phyloP scores from a whole-genome alignment of 2,888 invertebrate genomes.

The Cyaniris semiargus region DNA sequence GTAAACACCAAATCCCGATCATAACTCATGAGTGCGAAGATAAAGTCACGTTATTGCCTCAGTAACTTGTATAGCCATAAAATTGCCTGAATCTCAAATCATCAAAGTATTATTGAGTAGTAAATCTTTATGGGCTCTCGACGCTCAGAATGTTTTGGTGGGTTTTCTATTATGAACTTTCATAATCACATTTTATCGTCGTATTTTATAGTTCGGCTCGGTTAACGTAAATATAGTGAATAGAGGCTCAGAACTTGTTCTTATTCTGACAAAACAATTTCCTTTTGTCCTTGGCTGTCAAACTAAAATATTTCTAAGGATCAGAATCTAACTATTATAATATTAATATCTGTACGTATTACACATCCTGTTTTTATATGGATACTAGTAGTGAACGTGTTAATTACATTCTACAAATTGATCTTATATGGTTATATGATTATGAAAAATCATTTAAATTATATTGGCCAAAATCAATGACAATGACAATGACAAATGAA shows the following conservation, averaged over 20 bases:
- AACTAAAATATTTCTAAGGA: no score
- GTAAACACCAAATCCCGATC: constrained; percentile 24
- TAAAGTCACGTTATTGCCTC: constrained; percentile 60
- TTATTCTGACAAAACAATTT: background rate
- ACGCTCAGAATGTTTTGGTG: constrained; percentile 63
- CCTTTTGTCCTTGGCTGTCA: no score
- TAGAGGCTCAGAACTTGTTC: background rate
- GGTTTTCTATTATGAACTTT: constrained; percentile 53
- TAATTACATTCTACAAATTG: no score
- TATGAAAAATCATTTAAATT: no score
- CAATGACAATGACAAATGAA: no score
- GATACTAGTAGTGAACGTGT: no score
- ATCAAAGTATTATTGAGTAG: constrained; percentile 74
- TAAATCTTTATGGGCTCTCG: constrained; percentile 64
- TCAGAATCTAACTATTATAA: no score
- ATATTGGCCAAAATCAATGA: no score
- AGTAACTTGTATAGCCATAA: constrained; percentile 70
- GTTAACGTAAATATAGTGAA: background rate
- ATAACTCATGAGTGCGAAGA: constrained; percentile 29
- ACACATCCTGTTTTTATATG: no score
- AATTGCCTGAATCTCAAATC: constrained; percentile 73
- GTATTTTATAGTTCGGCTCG: constrained; percentile 35
- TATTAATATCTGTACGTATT: no score
- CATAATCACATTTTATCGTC: constrained; percentile 42
- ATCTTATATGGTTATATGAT: no score